These are phyloP conservation scores for Eristalis intricaria DNA, from an alignment of 2,888 invertebrate species.

Conservation along the genomic window DNA sequence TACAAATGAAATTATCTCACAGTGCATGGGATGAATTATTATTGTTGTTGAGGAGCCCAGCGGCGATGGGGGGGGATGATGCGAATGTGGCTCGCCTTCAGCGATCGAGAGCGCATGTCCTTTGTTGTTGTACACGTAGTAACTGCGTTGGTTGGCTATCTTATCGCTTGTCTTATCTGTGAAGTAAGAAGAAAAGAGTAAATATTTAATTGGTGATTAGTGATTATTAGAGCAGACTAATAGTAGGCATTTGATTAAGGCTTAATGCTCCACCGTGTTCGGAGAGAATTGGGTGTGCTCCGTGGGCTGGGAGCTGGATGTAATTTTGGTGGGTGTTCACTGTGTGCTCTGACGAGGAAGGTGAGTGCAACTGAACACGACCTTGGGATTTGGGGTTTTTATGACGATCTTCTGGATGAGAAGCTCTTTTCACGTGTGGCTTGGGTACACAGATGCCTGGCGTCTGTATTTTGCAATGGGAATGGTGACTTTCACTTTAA, in stretches of 20 bases:
- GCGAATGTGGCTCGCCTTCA: slow-evolving; percentile 24
- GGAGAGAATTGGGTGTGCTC: background rate
- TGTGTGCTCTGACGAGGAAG: background rate
- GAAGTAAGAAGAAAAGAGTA: slow-evolving; percentile 28
- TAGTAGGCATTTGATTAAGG: slow-evolving; percentile 12
- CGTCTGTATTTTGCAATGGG: background rate
- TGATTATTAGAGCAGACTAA: slow-evolving; percentile 30
- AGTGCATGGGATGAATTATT: slow-evolving; percentile 36
- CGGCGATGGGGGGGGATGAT: slow-evolving; percentile 31
- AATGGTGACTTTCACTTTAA: background rate
- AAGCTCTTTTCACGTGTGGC: no score
- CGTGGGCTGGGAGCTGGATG: background rate
- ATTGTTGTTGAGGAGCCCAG: background rate
- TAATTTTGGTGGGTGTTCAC: no score
- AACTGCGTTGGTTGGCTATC: slow-evolving; percentile 19
- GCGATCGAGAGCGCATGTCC: slow-evolving; percentile 43
- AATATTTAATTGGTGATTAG: slow-evolving; percentile 39
- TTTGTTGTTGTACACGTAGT: slow-evolving; percentile 13
- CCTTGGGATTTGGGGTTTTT: slow-evolving; percentile 3
- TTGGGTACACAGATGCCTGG: no score
- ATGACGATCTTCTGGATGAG: background rate
- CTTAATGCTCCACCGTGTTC: background rate
- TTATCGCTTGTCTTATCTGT: slow-evolving; percentile 54
- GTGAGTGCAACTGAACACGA: background rate
- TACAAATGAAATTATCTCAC: slow-evolving; percentile 53